These are phyloP conservation scores for Siniperca chuatsi DNA, from an alignment of 2,113 vertebrate species.

Conservation along the genomic window DNA sequence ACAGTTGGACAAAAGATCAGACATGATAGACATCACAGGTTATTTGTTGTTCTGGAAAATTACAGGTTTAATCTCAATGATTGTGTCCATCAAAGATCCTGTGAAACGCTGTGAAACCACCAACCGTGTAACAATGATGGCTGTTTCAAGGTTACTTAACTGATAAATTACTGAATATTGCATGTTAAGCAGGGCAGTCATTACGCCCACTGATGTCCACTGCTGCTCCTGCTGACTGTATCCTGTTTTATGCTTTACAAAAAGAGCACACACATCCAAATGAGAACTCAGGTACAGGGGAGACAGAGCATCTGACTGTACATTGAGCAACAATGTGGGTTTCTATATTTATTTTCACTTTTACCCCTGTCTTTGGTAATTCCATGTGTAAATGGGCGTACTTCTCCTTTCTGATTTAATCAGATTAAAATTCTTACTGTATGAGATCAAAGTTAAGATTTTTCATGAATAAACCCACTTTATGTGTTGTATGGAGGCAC, in stretches of 20 bases:
- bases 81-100: constrained; percentile 4
- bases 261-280: not conserved
- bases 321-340: not conserved
- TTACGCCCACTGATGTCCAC: constrained; percentile 7
- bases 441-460: not conserved
- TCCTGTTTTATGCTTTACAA: not conserved
- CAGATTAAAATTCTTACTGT: not conserved
- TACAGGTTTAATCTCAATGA: constrained; percentile 1
- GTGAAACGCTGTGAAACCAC: constrained; percentile 1
- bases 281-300: not conserved
- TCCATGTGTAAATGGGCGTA: not conserved
- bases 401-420: not conserved
- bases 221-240: not conserved
- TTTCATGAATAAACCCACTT: too few species aligned
- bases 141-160: constrained; percentile 42
- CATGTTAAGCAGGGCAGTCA: constrained; percentile 23
- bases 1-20: not conserved
- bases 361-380: not conserved
- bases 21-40: not conserved
- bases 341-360: not conserved
- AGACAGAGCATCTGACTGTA: not conserved
- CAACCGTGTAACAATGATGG: constrained; percentile 7
- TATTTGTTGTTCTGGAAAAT: constrained; percentile 34
- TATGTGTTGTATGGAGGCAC: not conserved
- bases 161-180: constrained; percentile 33